phyloP scores from a whole-genome alignment of 2,888 invertebrate species.

The Apeira syringaria region DNA sequence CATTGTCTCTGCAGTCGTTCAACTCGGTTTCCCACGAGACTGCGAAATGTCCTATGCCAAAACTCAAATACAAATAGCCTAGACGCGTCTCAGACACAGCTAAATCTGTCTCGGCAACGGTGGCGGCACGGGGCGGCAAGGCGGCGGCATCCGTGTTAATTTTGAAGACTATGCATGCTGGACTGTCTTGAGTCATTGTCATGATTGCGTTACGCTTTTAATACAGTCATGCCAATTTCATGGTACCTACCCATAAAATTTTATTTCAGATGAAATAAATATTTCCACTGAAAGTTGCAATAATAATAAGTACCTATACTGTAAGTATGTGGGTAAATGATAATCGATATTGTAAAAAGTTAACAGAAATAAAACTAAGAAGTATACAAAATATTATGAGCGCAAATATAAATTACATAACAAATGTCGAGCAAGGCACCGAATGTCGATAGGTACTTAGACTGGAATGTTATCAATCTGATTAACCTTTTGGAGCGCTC shows the following conservation, averaged over 20 bases:
- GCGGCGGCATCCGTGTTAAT: constrained; percentile 50
- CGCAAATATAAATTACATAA: too few species aligned
- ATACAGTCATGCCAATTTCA: constrained; percentile 39
- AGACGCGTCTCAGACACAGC: constrained; percentile 79
- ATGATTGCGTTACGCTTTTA: constrained; percentile 45
- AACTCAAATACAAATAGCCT: constrained; percentile 78
- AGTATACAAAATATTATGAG: too few species aligned
- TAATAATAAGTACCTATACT: too few species aligned
- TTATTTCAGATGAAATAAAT: constrained; percentile 24
- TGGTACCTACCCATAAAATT: constrained; percentile 32
- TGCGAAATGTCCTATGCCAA: constrained; percentile 77
- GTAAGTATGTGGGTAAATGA: too few species aligned
- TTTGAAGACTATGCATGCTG: constrained; percentile 51
- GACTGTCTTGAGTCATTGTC: constrained; percentile 45
- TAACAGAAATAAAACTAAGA: too few species aligned
- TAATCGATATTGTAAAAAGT: too few species aligned
- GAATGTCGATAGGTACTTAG: constrained; percentile 1
- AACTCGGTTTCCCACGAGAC: constrained; percentile 82
- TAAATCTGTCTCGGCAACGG: constrained; percentile 74
- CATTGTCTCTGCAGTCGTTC: constrained; percentile 82
- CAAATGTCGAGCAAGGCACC: too few species aligned
- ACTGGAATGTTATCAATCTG: constrained; percentile 27
- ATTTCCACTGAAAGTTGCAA: constrained; percentile 9
- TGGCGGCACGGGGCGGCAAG: too few species aligned
- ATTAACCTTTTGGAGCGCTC: constrained; percentile 23